phyloP scores from a whole-genome alignment of 2,797 vertebrate genomes.

The Lycodopsis pacificus region DNA sequence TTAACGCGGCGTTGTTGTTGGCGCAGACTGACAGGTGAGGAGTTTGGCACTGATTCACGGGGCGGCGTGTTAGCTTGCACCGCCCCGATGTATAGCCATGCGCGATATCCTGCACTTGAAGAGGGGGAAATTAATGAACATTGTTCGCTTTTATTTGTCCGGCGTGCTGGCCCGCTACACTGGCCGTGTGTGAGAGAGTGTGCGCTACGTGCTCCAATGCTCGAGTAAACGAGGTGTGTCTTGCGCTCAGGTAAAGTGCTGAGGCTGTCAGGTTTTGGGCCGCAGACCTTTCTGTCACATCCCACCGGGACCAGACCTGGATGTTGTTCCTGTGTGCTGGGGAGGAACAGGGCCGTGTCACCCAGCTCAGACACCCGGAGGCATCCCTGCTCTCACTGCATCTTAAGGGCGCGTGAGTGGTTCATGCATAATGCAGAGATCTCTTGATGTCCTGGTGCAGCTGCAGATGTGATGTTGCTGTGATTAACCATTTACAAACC shows the following conservation, averaged over 20 bases:
- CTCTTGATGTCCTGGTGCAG: not conserved
- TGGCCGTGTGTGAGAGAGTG: not conserved
- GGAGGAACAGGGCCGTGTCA: conserved; percentile 54
- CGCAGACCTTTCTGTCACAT: conserved; percentile 54
- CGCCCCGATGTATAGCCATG: conserved; percentile 2
- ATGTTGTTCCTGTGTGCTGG: not conserved
- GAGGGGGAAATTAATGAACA: not conserved
- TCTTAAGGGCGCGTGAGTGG: not conserved
- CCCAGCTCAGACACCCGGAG: conserved; percentile 21
- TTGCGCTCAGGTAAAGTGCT: conserved; percentile 21
- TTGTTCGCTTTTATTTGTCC: not conserved
- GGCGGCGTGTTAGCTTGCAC: conserved; percentile 20
- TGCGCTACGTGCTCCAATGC: not conserved
- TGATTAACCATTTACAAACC: conserved; percentile 25
- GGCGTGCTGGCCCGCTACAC: not conserved
- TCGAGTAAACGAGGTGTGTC: conserved; percentile 46
- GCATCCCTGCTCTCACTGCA: conserved; percentile 16
- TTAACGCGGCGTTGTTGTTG: conserved; percentile 47
- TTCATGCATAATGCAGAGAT: conserved; percentile 28
- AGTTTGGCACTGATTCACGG: conserved; percentile 8
- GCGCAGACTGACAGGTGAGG: conserved; percentile 72
- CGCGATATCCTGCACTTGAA: not conserved
- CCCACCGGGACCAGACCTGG: conserved; percentile 22
- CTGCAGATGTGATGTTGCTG: not conserved
- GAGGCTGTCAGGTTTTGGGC: conserved; percentile 52